Percentiles rank a stretch among this genome's conserved stretches.
These are phyloP conservation scores for Perodicticus potto DNA, from an alignment of 2,797 vertebrate genomes.

Conservation along the genomic window DNA sequence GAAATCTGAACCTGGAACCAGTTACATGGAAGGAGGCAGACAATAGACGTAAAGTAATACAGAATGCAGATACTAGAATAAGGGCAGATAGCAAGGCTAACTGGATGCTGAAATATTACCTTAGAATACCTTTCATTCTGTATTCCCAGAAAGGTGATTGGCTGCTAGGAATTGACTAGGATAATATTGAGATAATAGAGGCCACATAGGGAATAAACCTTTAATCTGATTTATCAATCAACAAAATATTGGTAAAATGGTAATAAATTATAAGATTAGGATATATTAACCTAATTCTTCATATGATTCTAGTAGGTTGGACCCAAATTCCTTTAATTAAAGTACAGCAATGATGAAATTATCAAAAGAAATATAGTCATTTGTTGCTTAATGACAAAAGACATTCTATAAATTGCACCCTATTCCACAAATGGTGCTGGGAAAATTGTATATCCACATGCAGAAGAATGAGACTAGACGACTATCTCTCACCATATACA, in stretches of 20 bases:
- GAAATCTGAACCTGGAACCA: background rate
- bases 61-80: background rate
- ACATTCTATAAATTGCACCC: background rate
- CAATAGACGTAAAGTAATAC: background rate
- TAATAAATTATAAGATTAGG: constrained; percentile 48
- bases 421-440: background rate
- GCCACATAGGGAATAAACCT: background rate
- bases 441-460: background rate
- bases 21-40: background rate
- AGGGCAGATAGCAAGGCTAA: background rate
- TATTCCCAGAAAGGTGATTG: background rate
- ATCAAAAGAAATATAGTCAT: constrained; percentile 1
- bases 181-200: constrained; percentile 43
- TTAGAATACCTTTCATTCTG: background rate
- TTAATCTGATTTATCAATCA: constrained; percentile 17
- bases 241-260: constrained; percentile 33
- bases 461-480: background rate
- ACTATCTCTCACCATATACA: background rate
- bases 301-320: background rate
- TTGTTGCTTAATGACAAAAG: background rate
- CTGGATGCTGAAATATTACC: background rate
- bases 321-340: constrained; percentile 42
- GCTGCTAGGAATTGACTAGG: background rate
- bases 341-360: background rate
- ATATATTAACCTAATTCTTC: constrained; percentile 33